Percentiles rank a stretch among this genome's conserved stretches.
Evolutionary conservation across 2,888 invertebrate genomes (phyloP).

Genomic region (Conops quadrifasciatus): DNA sequence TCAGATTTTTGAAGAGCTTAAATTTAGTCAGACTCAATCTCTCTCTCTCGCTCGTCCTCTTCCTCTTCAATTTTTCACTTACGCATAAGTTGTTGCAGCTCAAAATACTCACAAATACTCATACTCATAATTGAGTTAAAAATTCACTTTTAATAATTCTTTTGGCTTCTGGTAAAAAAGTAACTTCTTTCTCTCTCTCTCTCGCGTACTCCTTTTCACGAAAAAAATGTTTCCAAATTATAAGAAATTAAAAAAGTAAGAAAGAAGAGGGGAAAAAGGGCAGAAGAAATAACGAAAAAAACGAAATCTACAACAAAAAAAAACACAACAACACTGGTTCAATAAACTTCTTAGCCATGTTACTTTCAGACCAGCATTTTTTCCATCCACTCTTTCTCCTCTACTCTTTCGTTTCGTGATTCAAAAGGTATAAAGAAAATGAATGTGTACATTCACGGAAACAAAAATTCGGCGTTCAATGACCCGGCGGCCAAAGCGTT

Average conservation of each 20-base stretch:
- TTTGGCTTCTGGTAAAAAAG: too few relatives aligned
- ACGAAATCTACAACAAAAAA: conserved; percentile 8
- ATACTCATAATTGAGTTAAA: background rate
- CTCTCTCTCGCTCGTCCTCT: too few relatives aligned
- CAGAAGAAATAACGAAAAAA: background rate
- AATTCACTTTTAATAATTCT: conserved; percentile 9
- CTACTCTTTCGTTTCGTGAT: conserved; percentile 21
- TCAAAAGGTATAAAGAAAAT: conserved; percentile 10
- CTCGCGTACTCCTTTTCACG: conserved; percentile 21
- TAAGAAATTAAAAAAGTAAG: background rate
- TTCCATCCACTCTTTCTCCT: conserved; percentile 16
- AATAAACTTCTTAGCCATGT: conserved; percentile 46
- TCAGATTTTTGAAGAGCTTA: background rate
- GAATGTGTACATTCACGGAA: conserved; percentile 8
- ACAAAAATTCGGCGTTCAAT: conserved; percentile 35
- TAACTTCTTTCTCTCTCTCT: background rate
- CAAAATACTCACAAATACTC: too few relatives aligned
- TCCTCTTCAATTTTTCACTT: too few relatives aligned
- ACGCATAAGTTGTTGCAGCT: too few relatives aligned
- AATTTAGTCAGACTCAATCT: background rate
- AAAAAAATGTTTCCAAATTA: background rate
- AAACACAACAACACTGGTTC: conserved; percentile 40
- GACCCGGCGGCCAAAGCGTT: conserved; percentile 24
- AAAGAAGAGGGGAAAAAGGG: background rate
- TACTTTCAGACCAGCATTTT: conserved; percentile 26